A percentile compares a stretch with the other conserved stretches of the same genome.
Conservation (phyloP, 2,888 invertebrate genomes). For the Andrena dorsata region DNA sequence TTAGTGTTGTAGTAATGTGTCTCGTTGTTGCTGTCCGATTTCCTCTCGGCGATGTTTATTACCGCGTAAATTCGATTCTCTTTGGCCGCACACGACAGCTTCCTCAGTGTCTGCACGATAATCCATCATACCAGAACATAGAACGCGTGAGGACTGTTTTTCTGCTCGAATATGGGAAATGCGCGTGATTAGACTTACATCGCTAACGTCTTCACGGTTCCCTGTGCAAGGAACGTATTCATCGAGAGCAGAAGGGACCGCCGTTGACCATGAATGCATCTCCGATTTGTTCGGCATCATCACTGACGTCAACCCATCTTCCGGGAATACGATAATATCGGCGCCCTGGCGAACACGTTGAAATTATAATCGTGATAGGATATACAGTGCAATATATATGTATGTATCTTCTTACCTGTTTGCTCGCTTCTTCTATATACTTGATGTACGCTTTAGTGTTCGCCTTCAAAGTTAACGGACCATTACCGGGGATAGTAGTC, state of each 20-base stretch:
- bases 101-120: constrained; percentile 77
- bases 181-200: constrained; percentile 8
- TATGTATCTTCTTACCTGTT: constrained; percentile 59
- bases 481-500: constrained; percentile 25
- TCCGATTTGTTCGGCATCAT: constrained; percentile 78
- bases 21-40: fast-evolving
- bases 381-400: no score
- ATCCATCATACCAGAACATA: no score
- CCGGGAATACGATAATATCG: constrained; percentile 88
- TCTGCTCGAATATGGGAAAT: neutral
- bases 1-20: constrained; percentile 86
- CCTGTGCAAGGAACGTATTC: constrained; percentile 72
- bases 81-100: constrained; percentile 85
- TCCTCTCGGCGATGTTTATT: constrained; percentile 85
- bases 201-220: constrained; percentile 52
- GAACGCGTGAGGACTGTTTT: neutral
- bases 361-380: no score
- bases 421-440: constrained; percentile 66
- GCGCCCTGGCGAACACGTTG: constrained; percentile 83
- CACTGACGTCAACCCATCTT: constrained; percentile 80
- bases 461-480: constrained; percentile 31
- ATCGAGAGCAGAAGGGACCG: constrained; percentile 68
- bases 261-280: constrained; percentile 70
- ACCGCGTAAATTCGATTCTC: constrained; percentile 85
- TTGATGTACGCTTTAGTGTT: constrained; percentile 65